These are phyloP conservation scores for Megalopta genalis DNA, from an alignment of 1,140 invertebrate genomes.

Conservation along the genomic window DNA sequence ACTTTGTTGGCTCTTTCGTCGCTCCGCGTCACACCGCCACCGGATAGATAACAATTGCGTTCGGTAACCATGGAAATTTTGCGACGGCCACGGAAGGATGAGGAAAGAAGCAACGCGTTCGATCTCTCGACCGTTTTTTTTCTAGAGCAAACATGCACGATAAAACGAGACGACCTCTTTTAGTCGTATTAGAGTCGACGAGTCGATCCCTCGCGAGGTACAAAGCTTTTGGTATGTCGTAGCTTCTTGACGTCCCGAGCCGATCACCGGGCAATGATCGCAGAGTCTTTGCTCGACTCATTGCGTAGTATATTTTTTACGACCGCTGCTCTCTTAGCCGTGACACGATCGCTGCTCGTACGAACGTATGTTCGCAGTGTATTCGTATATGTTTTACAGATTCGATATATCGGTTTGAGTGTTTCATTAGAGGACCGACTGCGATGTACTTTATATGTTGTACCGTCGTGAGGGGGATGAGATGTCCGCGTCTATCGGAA, in stretches of 20 bases:
- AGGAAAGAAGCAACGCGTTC: neutral
- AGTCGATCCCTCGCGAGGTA: neutral
- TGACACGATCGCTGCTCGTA: too few species aligned
- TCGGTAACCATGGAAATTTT: constrained; percentile 25
- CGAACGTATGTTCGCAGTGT: neutral
- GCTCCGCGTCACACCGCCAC: neutral
- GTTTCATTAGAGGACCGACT: neutral
- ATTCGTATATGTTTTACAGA: neutral
- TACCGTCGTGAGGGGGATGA: neutral
- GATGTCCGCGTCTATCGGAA: neutral
- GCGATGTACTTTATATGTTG: constrained; percentile 11
- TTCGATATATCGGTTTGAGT: neutral
- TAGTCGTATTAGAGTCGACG: neutral
- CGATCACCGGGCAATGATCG: neutral
- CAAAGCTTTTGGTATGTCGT: constrained; percentile 38
- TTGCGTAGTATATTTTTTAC: neutral
- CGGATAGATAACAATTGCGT: constrained; percentile 35
- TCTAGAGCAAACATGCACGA: neutral
- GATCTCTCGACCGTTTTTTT: constrained; percentile 15
- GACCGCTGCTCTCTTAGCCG: neutral
- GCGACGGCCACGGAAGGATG: constrained; percentile 10
- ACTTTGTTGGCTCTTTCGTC: constrained; percentile 52
- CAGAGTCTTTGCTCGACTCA: neutral
- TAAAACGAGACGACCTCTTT: neutral
- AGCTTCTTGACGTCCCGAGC: constrained; percentile 21